Evolutionary conservation across 2,888 invertebrate species (phyloP).

Genomic region (Dryococelus australis): DNA sequence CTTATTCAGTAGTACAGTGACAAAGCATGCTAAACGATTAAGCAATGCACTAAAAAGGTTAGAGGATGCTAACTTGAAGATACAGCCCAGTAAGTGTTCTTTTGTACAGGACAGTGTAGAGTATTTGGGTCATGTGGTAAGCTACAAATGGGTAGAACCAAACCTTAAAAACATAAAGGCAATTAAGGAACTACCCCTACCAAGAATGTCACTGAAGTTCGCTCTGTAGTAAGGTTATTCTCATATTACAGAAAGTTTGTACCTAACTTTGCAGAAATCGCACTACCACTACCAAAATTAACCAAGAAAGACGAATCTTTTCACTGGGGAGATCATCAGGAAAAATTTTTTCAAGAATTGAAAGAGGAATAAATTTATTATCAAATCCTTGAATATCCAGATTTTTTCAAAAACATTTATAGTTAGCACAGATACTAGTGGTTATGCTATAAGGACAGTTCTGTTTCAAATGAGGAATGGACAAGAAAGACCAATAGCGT

Average conservation of each 20-base stretch:
- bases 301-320: too few relatives aligned
- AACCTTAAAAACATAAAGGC: too few relatives aligned
- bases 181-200: too few relatives aligned
- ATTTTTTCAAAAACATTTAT: slow-evolving; percentile 46
- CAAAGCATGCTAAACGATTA: too few relatives aligned
- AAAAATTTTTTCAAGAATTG: background rate
- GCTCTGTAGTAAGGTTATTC: too few relatives aligned
- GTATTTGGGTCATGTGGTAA: slow-evolving; percentile 37
- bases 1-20: background rate
- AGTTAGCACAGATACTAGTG: slow-evolving; percentile 50
- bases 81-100: slow-evolving; percentile 45
- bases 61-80: background rate
- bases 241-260: too few relatives aligned
- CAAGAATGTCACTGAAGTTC: too few relatives aligned
- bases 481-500: slow-evolving; percentile 39
- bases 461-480: slow-evolving; percentile 44
- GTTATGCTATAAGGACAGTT: slow-evolving; percentile 50
- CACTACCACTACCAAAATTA: too few relatives aligned
- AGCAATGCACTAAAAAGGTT: background rate
- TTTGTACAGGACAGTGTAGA: slow-evolving; percentile 46
- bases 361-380: slow-evolving; percentile 34
- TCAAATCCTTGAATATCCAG: slow-evolving; percentile 47
- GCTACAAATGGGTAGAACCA: too few relatives aligned
- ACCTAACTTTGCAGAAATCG: too few relatives aligned
- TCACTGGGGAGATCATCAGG: too few relatives aligned